A percentile compares a stretch with the other conserved stretches of the same genome.
These are phyloP conservation scores for Sanderia malayensis DNA, from an alignment of 30 jellyfish, hydroid and myxozoan genomes.

Conservation along the genomic window DNA sequence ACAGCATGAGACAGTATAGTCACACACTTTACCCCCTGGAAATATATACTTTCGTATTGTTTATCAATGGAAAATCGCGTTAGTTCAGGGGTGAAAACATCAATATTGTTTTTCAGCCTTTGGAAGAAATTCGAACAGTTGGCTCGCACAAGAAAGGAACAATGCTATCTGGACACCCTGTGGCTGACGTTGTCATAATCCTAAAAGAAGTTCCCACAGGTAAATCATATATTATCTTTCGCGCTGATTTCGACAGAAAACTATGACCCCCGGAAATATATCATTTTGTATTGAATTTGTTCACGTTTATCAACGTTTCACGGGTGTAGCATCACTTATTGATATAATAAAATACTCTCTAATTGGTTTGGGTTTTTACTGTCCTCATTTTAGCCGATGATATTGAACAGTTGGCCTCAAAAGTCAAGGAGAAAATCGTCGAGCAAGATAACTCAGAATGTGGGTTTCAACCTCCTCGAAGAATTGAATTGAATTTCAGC, in stretches of 20 bases:
- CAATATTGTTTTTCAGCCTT: slow-evolving; percentile 53
- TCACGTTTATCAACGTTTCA: too few species aligned
- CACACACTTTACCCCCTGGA: too few species aligned
- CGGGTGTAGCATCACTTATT: too few species aligned
- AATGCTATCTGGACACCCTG: slow-evolving; percentile 97
- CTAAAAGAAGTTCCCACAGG: slow-evolving; percentile 90
- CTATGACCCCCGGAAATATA: too few species aligned
- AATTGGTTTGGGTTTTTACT: too few species aligned
- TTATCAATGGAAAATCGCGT: too few species aligned
- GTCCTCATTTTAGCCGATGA: slow-evolving; percentile 67
- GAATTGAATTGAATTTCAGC: neutral
- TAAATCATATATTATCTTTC: slow-evolving; percentile 31
- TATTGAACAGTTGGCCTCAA: slow-evolving; percentile 70
- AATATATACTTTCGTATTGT: too few species aligned
- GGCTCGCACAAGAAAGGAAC: slow-evolving; percentile 96
- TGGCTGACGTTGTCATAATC: slow-evolving; percentile 89
- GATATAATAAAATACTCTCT: too few species aligned
- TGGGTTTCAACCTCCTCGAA: neutral
- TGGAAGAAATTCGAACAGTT: slow-evolving; percentile 85
- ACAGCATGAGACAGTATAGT: too few species aligned
- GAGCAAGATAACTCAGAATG: slow-evolving; percentile 65
- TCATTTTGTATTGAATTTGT: too few species aligned
- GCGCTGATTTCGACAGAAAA: too few species aligned
- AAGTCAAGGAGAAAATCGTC: slow-evolving; percentile 70
- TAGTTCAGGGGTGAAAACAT: too few species aligned